Evolutionary conservation across 2,888 invertebrate species (phyloP), one percentile per base, ranked within the genome.

Genomic region (Diploptera punctata): DNA sequence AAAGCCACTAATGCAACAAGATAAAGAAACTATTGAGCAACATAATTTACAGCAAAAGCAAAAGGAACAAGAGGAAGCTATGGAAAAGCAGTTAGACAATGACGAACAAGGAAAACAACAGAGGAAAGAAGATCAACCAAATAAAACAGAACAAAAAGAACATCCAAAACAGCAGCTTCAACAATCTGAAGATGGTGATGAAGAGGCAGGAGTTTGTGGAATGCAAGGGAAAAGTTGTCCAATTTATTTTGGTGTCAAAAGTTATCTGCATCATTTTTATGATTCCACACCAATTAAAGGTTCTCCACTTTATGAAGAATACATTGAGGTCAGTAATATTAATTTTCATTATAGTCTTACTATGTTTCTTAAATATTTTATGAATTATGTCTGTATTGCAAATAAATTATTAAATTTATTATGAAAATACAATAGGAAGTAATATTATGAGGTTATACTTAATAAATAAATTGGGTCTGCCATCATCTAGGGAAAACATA

Each of bases 221-320:
- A 43, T 33, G 7, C 62, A 67, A 24, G 54, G 71, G 1, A 38
- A 38, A 2, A 67, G 54, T 18, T 71, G 71, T 49, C 62, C 52
- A 13, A 31, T 71, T 29, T 82, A 82, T 76, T 84, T 85, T 76
- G 85, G 85, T 10, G 84, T 86, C 21, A 81, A 80, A 71, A 84
- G 84, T n/a, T 85, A 86, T 76, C 79, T 86, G 67, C 84, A 85
- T 75, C 80, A 85, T 73, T 85, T 86, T 78, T 86, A 86, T 78
- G 84, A 84, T 71, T 76, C 78, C 5, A 76, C 77, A 68, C 71
- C 76, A 13, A 75, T 77, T 29, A 76, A 76, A 57, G 73, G 77
- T 68, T 75, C 77, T 5, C 75, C 75, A 5, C 49, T 77, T 5
- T 74, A 75, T 61, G 77, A 77, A 29, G 73, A 75, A 18, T 75